Conservation (phyloP, 2,113 vertebrate genomes). For the Otocyon megalotis region DNA sequence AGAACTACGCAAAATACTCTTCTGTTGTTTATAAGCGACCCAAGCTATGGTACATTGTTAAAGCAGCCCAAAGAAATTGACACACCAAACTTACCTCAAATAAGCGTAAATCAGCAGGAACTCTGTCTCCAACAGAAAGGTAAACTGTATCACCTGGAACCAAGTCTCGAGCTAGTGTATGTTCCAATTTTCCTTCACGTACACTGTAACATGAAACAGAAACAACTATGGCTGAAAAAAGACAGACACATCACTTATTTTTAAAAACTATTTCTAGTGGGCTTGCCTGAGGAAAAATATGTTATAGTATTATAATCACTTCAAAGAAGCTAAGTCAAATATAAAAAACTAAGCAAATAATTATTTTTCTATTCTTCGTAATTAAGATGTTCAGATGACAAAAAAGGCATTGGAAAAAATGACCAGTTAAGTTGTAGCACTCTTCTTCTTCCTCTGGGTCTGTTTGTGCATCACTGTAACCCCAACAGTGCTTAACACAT, state of each 20-base stretch:
- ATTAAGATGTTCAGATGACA: not conserved
- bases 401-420: not conserved
- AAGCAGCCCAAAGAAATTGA: not conserved
- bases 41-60: not conserved
- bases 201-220: slow-evolving; percentile 86
- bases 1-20: not conserved
- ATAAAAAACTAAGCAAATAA: not conserved
- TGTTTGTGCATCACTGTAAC: not conserved
- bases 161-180: slow-evolving; percentile 95
- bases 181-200: slow-evolving; percentile 94
- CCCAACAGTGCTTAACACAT: not conserved
- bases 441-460: not conserved
- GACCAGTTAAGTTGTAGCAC: not conserved
- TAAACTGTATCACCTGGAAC: slow-evolving; percentile 98
- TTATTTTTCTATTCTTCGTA: not conserved
- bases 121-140: slow-evolving; percentile 96
- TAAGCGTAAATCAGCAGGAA: slow-evolving; percentile 96
- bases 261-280: not conserved
- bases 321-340: not conserved
- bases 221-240: not conserved
- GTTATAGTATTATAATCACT: not conserved
- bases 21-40: not conserved
- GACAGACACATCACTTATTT: not conserved
- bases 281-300: not conserved
- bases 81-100: slow-evolving; percentile 91